Evolutionary conservation across 2,113 vertebrate genomes (phyloP).

Genomic region (Lepisosteus osseus): DNA sequence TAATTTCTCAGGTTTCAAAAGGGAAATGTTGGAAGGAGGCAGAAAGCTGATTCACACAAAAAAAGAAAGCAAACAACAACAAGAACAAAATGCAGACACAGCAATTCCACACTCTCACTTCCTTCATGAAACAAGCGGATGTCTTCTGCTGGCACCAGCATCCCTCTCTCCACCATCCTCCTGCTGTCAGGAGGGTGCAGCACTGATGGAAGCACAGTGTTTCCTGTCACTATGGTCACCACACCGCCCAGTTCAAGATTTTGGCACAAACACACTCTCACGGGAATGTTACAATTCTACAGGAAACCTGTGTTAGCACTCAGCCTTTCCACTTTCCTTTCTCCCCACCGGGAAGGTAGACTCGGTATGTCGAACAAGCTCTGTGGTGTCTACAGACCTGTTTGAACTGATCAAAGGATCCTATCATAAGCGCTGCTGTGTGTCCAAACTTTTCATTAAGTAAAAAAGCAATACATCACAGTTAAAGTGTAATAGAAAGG

Average conservation of each 20-base stretch:
- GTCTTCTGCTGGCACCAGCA: slow-evolving; percentile 33
- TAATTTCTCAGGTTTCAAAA: background rate
- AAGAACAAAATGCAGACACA: slow-evolving; percentile 47
- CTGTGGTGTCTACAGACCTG: background rate
- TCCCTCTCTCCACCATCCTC: slow-evolving; percentile 33
- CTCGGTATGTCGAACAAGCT: background rate
- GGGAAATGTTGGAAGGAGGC: background rate
- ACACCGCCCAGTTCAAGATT: slow-evolving; percentile 38
- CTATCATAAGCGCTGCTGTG: background rate
- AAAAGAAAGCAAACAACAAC: slow-evolving; percentile 44
- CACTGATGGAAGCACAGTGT: slow-evolving; percentile 41
- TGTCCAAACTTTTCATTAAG: too few relatives aligned
- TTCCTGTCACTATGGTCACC: slow-evolving; percentile 43
- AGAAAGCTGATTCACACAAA: slow-evolving; percentile 32
- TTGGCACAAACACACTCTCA: slow-evolving; percentile 45
- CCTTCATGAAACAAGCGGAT: slow-evolving; percentile 44
- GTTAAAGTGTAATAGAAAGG: too few relatives aligned
- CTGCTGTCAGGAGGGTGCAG: slow-evolving; percentile 13
- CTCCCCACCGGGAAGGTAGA: background rate
- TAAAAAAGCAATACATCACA: too few relatives aligned
- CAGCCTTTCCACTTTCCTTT: background rate
- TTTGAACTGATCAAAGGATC: background rate
- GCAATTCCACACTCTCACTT: slow-evolving; percentile 36
- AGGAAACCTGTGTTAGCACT: slow-evolving; percentile 37
- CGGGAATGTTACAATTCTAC: slow-evolving; percentile 41